A percentile compares a stretch with the other conserved stretches of the same genome.
Evolutionary conservation across 2,113 vertebrate species (phyloP).

Genomic region (Trichechus manatus): DNA sequence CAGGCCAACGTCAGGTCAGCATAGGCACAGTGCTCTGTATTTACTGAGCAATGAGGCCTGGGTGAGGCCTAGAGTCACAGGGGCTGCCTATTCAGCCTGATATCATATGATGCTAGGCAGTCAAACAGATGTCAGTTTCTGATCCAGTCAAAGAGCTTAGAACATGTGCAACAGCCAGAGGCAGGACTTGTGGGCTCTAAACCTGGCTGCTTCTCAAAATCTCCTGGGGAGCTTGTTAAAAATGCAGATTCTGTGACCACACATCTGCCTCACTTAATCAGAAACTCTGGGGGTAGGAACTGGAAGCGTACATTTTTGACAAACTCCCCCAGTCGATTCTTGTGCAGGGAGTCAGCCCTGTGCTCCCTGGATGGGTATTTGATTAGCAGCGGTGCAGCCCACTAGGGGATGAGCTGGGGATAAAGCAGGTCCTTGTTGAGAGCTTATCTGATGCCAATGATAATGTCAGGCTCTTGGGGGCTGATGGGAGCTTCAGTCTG

Average conservation of each 20-base stretch:
- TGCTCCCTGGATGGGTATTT: background rate
- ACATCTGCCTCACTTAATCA: background rate
- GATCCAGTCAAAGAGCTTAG: background rate
- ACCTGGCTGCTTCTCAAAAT: background rate
- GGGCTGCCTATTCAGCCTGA: background rate
- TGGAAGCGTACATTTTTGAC: too few relatives aligned
- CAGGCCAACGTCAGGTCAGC: background rate
- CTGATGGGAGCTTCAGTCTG: too few relatives aligned
- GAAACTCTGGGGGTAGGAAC: background rate
- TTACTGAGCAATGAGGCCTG: background rate
- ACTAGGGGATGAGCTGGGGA: background rate
- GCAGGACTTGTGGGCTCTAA: background rate
- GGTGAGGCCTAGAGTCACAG: rapidly evolving
- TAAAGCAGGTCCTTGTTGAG: background rate
- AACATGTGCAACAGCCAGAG: rapidly evolving
- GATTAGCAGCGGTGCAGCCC: background rate
- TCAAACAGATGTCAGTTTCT: background rate
- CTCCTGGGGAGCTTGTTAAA: background rate
- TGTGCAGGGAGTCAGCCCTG: background rate
- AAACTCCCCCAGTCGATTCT: too few relatives aligned
- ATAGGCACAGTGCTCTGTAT: background rate
- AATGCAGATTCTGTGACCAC: background rate
- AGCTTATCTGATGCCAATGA: too few relatives aligned
- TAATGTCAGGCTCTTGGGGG: background rate
- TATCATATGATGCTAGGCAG: background rate